Evolutionary conservation across 2,888 invertebrate species (phyloP), one percentile per base, ranked within the genome.

Genomic region (Cloeon dipterum): DNA sequence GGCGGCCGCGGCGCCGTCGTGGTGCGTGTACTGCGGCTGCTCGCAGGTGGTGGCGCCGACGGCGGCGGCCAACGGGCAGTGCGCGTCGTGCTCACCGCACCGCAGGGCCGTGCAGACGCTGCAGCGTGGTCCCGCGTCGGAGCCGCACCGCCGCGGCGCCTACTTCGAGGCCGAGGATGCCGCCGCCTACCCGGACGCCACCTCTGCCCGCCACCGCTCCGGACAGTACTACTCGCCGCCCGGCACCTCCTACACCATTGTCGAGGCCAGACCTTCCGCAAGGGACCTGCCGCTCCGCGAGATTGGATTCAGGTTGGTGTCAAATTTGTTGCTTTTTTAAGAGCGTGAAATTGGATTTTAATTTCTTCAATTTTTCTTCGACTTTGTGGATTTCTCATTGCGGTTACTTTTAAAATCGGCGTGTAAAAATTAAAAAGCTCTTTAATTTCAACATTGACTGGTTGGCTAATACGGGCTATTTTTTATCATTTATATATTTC

Each of bases 181-280:
- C 37, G 55, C 54, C 39, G 49, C 52, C 3, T 37, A 39, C 38
- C 47, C 60, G 43, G 60, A 61, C 19, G 41, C n/a, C 35, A 36
- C 46, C 33, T 42, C 44, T 11, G 49, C 48, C 20, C 40, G 36
- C 10, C 23, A 66, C 44, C 67, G 73, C 34, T 67, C 76, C 45
- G 71, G 77, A 44, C 63, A 74, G 44, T 83, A 83, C 59, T 83
- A 82, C 58, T 83, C 82, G 44, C 83, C 83, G 39, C 83, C 83
- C 20, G 83, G 83, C 43, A 83, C 83, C 45, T 81, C 79, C 40
- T 83, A 83, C 59, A 83, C 83, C 51, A 83, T 83, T 56, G 74
- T 83, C 50, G 83, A 83, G 59, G 64, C 29, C n/a, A 5, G 29
- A n/a, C 7, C 29, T 13, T 29, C 29, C 8, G 35, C 11, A 11